A percentile compares a stretch with the other conserved stretches of the same genome.
phyloP scores from a whole-genome alignment of 2,113 vertebrate genomes.

The Ahaetulla prasina region DNA sequence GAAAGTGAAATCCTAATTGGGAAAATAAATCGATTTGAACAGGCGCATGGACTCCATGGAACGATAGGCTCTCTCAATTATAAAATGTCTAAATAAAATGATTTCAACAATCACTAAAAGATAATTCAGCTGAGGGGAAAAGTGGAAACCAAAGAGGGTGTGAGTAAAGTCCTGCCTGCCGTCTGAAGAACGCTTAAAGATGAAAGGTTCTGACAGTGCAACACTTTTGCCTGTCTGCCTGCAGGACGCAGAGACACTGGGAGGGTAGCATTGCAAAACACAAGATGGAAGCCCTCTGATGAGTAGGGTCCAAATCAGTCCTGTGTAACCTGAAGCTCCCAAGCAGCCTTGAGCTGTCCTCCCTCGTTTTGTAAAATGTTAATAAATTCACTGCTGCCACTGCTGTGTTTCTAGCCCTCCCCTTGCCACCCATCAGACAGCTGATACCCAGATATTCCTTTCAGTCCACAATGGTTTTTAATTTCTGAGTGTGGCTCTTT shows the following conservation, averaged over 20 bases:
- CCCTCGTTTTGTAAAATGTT: not conserved
- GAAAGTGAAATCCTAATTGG: not conserved
- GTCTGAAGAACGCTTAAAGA: too few species aligned
- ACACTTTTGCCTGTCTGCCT: not conserved
- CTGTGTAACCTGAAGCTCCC: not conserved
- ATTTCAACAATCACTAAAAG: not conserved
- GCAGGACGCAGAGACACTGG: not conserved
- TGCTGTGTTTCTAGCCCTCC: not conserved
- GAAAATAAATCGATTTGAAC: not conserved
- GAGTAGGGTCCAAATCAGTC: not conserved
- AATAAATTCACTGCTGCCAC: not conserved
- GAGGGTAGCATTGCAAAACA: not conserved
- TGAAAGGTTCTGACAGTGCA: not conserved
- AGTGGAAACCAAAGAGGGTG: not conserved
- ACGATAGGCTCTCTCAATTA: not conserved
- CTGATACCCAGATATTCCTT: not conserved
- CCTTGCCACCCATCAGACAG: not conserved
- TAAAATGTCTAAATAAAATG: not conserved
- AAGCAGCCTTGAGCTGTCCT: not conserved
- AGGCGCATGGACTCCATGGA: not conserved
- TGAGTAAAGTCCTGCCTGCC: not conserved
- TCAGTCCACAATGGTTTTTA: not conserved
- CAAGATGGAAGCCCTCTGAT: not conserved
- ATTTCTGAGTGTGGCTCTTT: not conserved
- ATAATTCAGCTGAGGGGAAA: not conserved